Conservation (phyloP, 2,113 vertebrate species). For the Elephantulus edwardii region DNA sequence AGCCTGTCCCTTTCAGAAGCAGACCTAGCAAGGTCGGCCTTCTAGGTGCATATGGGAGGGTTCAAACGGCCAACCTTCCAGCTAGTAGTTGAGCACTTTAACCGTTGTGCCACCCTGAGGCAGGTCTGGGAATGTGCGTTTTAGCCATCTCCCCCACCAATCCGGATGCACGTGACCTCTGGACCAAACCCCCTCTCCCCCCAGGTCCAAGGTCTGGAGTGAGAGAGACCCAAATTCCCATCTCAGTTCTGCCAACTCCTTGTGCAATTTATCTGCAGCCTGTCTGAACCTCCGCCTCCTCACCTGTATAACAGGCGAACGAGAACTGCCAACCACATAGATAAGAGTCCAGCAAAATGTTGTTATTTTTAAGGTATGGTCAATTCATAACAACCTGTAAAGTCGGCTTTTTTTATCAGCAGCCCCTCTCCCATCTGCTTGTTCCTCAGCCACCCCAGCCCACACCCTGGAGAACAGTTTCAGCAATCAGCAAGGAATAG, state of each 20-base stretch:
- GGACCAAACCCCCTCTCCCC: background rate
- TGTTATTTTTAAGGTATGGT: accelerated
- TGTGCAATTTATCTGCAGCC: background rate
- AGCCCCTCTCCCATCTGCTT: background rate
- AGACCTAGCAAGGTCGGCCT: background rate
- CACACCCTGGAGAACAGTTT: background rate
- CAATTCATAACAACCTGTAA: background rate
- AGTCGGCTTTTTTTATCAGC: background rate
- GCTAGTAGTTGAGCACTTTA: background rate
- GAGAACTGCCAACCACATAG: background rate
- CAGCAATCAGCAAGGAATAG: background rate
- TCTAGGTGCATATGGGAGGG: background rate
- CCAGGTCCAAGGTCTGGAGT: background rate
- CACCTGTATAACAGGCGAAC: background rate
- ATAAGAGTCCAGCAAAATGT: background rate
- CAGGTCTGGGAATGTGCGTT: background rate
- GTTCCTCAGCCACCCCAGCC: constrained; percentile 32
- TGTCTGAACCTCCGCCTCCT: background rate
- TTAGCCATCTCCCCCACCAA: background rate
- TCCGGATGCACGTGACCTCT: background rate
- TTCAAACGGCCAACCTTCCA: background rate
- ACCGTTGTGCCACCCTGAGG: background rate
- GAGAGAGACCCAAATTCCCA: background rate
- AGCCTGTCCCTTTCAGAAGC: background rate
- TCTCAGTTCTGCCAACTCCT: background rate